Conservation (phyloP, 2,888 invertebrate genomes). For the Temnothorax ravouxi region DNA sequence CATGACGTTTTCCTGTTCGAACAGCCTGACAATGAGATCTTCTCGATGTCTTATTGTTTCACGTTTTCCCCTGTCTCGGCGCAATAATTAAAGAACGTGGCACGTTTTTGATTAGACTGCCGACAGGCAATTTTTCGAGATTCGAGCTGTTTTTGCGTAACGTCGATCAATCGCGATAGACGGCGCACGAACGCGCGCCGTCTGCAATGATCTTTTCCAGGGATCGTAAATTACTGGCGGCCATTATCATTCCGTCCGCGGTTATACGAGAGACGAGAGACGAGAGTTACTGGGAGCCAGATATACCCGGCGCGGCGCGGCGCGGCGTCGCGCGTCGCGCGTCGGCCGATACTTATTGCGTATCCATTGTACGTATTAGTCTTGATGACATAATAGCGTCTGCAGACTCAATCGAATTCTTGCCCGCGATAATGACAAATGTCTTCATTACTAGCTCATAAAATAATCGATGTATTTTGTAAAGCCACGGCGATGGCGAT, state of each 20-base stretch:
- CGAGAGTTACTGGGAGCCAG: constrained; percentile 64
- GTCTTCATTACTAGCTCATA: constrained; percentile 62
- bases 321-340: no score
- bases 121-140: constrained; percentile 46
- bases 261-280: constrained; percentile 65
- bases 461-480: not conserved
- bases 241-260: constrained; percentile 70
- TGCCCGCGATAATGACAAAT: constrained; percentile 59
- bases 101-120: constrained; percentile 16
- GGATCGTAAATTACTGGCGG: constrained; percentile 64
- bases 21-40: no score
- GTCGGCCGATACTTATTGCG: constrained; percentile 51
- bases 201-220: constrained; percentile 64
- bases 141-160: constrained; percentile 55
- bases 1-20: not conserved
- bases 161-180: constrained; percentile 6
- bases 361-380: constrained; percentile 63
- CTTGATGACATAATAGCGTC: constrained; percentile 72
- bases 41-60: not conserved
- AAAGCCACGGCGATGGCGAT: not conserved
- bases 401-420: constrained; percentile 56
- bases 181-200: constrained; percentile 35
- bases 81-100: constrained; percentile 11
- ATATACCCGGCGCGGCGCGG: constrained; percentile 5
- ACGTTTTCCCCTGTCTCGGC: not conserved